These are phyloP conservation scores for Reinhardtius hippoglossoides DNA, from an alignment of 2,113 vertebrate species.

Conservation along the genomic window DNA sequence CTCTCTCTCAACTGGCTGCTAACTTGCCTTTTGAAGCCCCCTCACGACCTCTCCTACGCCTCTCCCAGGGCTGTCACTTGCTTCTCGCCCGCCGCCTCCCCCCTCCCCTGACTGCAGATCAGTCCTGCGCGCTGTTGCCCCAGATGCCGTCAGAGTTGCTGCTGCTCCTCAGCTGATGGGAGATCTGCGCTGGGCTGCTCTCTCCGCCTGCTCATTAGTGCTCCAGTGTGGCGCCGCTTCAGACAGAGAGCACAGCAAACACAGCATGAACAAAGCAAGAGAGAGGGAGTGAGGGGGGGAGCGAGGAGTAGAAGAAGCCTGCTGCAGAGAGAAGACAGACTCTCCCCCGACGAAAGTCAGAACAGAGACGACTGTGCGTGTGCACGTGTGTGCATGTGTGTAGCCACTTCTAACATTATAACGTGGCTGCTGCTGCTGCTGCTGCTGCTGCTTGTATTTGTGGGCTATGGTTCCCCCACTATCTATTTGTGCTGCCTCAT, in stretches of 20 bases:
- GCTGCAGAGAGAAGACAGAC: slow-evolving; percentile 70
- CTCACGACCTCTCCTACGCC: slow-evolving; percentile 53
- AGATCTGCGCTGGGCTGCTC: slow-evolving; percentile 61
- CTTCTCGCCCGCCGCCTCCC: slow-evolving; percentile 11
- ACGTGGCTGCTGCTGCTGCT: slow-evolving; percentile 14
- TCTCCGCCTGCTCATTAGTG: slow-evolving; percentile 63
- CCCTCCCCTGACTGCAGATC: slow-evolving; percentile 59
- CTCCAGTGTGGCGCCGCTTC: slow-evolving; percentile 65
- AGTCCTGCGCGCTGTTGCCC: slow-evolving; percentile 39
- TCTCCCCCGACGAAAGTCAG: slow-evolving; percentile 55
- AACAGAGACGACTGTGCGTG: slow-evolving; percentile 57
- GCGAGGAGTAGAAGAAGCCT: slow-evolving; percentile 52
- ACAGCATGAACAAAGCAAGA: slow-evolving; percentile 63
- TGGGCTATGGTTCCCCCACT: slow-evolving; percentile 3
- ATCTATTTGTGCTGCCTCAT: slow-evolving; percentile 9
- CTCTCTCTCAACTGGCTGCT: slow-evolving; percentile 8
- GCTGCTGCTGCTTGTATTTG: slow-evolving; percentile 18
- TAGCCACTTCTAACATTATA: slow-evolving; percentile 23
- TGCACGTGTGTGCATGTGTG: slow-evolving; percentile 26
- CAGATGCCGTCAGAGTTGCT: slow-evolving; percentile 47
- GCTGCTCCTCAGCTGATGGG: slow-evolving; percentile 59
- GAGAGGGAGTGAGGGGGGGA: slow-evolving; percentile 14
- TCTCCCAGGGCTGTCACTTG: slow-evolving; percentile 37
- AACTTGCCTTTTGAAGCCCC: slow-evolving; percentile 49
- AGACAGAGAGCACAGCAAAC: slow-evolving; percentile 64